Evolutionary conservation across 2,797 vertebrate species (phyloP), one percentile per base, ranked within the genome.

Genomic region (Benthosema pterotum): DNA sequence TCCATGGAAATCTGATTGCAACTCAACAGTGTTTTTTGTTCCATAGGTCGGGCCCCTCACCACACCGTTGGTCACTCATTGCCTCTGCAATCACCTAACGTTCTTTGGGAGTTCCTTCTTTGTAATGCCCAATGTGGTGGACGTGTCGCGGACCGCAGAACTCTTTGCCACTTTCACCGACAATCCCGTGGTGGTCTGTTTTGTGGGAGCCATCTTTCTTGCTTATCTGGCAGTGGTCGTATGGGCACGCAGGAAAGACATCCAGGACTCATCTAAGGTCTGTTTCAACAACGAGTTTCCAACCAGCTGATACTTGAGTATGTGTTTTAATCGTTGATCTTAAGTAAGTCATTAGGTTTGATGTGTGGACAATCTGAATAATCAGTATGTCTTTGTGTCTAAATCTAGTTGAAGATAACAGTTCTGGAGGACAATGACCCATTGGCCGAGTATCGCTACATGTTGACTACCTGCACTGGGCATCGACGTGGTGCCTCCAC

Each of bases 91-190:
- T 80, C 96, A 99, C 75, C 86, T 99, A 69, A 98, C 97, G 5
- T 94, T 97, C 82, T 99, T 98, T 7, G 96, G 96, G 67, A 98
- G 96, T 86, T 95, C 95, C 0, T 95, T 99, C 85, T 94, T 98
- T 19, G 87, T 99, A 71, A 91, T 95, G 90, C 96, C 97, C 8
- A 98, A 97, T 48, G 67, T 87, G 32, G 84, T 98, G 11, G 94
- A 97, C 0, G 87, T 98, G 59, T 90, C 85, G 47, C 95, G 89
- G 77, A 96, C 95, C 0, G 88, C 91, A 2, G 87, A 97, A 71
- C 93, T 99, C 4, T 99, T 99, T 69, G 91, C 92, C 32, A 97
- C 96, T 0, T 99, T 99, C 3, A 85, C 91, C 47, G 91, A 94
- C 72, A 98, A 98, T 72, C 97, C 97, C 0, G 94, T 98, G 50